Percentiles rank a stretch among this genome's conserved stretches.
Evolutionary conservation across 2,888 invertebrate genomes (phyloP).

Genomic region (Biston betularia): DNA sequence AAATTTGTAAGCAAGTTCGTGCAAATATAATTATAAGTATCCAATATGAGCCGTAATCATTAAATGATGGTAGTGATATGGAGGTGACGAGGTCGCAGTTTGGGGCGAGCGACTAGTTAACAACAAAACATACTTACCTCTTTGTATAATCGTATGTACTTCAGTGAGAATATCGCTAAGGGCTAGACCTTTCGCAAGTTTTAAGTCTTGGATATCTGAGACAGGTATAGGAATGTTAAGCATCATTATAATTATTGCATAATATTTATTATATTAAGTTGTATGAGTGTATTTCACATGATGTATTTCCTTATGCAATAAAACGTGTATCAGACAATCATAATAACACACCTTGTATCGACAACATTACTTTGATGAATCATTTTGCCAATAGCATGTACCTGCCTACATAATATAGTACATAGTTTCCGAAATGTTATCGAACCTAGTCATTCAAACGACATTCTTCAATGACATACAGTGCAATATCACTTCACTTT

Average conservation of each 20-base stretch:
- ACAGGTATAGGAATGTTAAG: constrained; percentile 39
- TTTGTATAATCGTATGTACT: constrained; percentile 94
- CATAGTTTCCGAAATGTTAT: neutral
- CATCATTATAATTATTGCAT: neutral
- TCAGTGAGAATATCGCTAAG: constrained; percentile 97
- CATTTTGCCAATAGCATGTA: neutral
- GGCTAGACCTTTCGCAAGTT: constrained; percentile 96
- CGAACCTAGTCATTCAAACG: constrained; percentile 1
- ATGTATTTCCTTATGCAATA: neutral
- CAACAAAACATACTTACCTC: constrained; percentile 87
- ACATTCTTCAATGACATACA: neutral
- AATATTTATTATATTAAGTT: neutral
- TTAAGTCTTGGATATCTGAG: constrained; percentile 92
- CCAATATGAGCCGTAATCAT: no score
- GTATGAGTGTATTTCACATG: neutral
- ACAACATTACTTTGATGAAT: constrained; percentile 2
- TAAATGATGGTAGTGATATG: no score
- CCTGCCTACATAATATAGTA: no score
- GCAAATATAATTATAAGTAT: no score
- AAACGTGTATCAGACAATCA: neutral
- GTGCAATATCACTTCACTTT: neutral
- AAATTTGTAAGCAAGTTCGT: no score
- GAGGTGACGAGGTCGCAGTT: no score
- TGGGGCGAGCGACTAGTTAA: no score
- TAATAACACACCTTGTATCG: neutral